Percentiles rank a stretch among this genome's conserved stretches.
phyloP scores from a whole-genome alignment of 2,888 invertebrate species.

The Glyphotaelius pellucidus region DNA sequence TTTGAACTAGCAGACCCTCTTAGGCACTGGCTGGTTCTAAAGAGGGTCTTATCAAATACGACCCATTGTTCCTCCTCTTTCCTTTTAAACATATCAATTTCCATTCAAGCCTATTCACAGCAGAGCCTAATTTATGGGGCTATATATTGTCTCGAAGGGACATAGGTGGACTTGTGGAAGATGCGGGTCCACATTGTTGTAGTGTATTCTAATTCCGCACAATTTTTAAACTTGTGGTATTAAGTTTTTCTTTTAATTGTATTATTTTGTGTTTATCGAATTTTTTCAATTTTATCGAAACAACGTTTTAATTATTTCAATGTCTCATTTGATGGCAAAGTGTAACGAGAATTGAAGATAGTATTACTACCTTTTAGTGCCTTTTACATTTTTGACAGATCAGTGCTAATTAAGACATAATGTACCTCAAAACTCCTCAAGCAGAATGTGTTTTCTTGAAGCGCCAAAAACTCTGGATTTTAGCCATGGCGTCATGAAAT shows the following conservation, averaged over 20 bases:
- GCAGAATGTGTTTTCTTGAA: neutral
- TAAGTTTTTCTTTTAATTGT: neutral
- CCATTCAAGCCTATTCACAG: neutral
- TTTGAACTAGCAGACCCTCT: neutral
- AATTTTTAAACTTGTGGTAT: neutral
- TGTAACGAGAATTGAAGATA: too few relatives aligned
- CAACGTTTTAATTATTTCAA: too few relatives aligned
- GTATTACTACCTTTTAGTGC: too few relatives aligned
- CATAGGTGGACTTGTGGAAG: neutral
- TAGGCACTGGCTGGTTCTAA: neutral
- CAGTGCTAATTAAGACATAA: too few relatives aligned
- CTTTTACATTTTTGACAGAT: too few relatives aligned
- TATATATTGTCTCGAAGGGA: neutral
- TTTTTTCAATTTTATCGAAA: too few relatives aligned
- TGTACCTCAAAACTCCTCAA: too few relatives aligned
- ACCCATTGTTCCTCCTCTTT: constrained; percentile 7
- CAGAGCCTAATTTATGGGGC: neutral
- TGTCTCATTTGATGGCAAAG: too few relatives aligned
- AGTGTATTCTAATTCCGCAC: neutral
- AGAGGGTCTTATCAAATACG: constrained; percentile 5
- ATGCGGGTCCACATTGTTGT: neutral
- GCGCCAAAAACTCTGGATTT: too few relatives aligned
- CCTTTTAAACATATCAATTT: constrained; percentile 28
- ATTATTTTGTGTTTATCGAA: too few relatives aligned
- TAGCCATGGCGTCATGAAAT: neutral